A percentile compares a stretch with the other conserved stretches of the same genome.
These are phyloP conservation scores for Sander vitreus DNA, from an alignment of 2,113 vertebrate genomes.

Conservation along the genomic window DNA sequence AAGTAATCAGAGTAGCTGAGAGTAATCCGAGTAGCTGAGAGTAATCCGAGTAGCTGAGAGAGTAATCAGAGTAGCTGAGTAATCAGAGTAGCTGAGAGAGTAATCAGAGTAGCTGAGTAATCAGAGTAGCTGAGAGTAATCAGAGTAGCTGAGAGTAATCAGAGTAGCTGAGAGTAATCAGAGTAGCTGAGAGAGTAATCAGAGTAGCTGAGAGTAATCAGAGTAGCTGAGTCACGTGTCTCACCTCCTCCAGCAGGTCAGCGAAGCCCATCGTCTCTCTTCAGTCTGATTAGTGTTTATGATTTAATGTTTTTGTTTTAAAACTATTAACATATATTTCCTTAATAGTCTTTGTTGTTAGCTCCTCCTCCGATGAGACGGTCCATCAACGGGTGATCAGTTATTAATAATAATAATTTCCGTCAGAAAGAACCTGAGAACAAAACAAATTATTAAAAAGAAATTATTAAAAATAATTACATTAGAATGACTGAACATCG, in stretches of 20 bases:
- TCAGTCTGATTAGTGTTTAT: no score
- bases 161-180: neutral
- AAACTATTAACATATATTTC: neutral
- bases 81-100: no score
- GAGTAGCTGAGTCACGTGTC: neutral
- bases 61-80: no score
- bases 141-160: no score
- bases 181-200: neutral
- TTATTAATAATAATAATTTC: neutral
- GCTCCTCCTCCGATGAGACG: no score
- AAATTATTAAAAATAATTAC: neutral
- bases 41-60: no score
- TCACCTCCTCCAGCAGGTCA: conserved; percentile 80
- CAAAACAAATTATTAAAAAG: neutral
- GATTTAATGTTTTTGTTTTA: no score
- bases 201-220: neutral
- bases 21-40: neutral
- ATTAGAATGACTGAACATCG: no score
- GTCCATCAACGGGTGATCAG: no score
- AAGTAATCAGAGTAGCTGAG: neutral
- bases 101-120: no score
- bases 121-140: no score
- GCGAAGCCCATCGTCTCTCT: conserved; percentile 77
- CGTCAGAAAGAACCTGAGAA: conserved; percentile 17
- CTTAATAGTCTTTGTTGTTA: no score